Percentiles rank a stretch among this genome's conserved stretches.
Conservation (phyloP, 2,888 invertebrate genomes). For the Xestia rhomboidea region DNA sequence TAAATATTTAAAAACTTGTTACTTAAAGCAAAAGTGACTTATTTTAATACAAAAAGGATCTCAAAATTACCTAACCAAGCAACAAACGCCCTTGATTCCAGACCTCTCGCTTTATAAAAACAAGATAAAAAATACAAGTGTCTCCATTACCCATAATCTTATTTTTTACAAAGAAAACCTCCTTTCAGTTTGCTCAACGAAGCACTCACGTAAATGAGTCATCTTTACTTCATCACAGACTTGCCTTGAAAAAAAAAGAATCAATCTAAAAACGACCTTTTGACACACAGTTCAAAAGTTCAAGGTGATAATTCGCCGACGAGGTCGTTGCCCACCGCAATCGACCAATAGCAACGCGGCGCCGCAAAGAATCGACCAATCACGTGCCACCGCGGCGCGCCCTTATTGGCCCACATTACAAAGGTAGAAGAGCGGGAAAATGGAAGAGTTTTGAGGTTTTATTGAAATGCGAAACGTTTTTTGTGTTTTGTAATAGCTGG, state of each 20-base stretch:
- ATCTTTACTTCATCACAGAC: constrained; percentile 13
- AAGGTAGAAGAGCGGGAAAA: constrained; percentile 65
- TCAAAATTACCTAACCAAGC: neutral
- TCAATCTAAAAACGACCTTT: constrained; percentile 56
- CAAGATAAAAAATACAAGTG: constrained; percentile 12
- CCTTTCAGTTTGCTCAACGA: constrained; percentile 37
- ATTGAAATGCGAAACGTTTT: constrained; percentile 61
- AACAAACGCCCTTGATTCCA: neutral
- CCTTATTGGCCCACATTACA: constrained; percentile 67
- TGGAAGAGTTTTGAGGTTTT: constrained; percentile 62
- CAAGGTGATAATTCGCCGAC: constrained; percentile 71
- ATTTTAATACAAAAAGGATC: neutral
- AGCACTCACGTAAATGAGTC: constrained; percentile 32
- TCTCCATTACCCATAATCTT: constrained; percentile 21
- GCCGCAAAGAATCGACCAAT: constrained; percentile 71
- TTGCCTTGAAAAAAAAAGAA: constrained; percentile 33
- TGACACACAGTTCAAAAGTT: constrained; percentile 69
- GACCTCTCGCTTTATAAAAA: neutral
- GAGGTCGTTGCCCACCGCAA: constrained; percentile 71
- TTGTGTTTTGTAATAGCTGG: constrained; percentile 37
- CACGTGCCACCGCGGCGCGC: constrained; percentile 59
- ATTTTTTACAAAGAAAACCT: constrained; percentile 12
- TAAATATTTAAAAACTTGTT: neutral
- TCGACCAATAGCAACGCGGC: constrained; percentile 71
- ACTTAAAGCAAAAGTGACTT: neutral